phyloP scores from a whole-genome alignment of 1,140 invertebrate genomes.

The Trichonephila inaurata region DNA sequence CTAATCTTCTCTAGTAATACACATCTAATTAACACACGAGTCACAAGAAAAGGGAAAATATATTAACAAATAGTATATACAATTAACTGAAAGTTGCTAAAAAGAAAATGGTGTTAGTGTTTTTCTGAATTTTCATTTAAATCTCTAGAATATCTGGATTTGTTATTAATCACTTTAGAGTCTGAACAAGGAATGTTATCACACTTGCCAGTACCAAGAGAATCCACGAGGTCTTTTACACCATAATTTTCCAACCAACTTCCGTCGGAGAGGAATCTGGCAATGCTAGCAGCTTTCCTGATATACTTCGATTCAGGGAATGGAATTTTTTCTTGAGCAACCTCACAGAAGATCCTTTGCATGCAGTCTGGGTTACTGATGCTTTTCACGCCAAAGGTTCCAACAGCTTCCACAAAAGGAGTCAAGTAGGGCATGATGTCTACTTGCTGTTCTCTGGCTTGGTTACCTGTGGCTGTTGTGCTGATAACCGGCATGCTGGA shows the following conservation, averaged over 20 bases:
- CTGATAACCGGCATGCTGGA: slow-evolving; percentile 31
- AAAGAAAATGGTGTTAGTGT: background rate
- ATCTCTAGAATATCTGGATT: slow-evolving; percentile 59
- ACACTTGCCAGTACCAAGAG: slow-evolving; percentile 43
- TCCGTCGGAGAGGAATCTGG: slow-evolving; percentile 34
- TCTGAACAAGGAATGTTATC: slow-evolving; percentile 41
- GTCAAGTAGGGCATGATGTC: slow-evolving; percentile 58
- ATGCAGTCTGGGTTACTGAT: slow-evolving; percentile 68
- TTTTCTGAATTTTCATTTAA: background rate
- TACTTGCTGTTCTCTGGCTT: background rate
- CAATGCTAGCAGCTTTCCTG: slow-evolving; percentile 22
- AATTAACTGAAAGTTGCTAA: background rate
- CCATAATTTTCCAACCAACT: slow-evolving; percentile 63
- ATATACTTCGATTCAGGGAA: background rate
- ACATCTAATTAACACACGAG: too few relatives aligned
- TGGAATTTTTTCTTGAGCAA: slow-evolving; percentile 56
- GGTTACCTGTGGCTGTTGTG: slow-evolving; percentile 45
- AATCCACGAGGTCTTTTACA: slow-evolving; percentile 51
- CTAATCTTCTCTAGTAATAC: background rate
- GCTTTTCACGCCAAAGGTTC: slow-evolving; percentile 56
- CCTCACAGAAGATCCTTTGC: slow-evolving; percentile 71
- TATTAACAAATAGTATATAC: slow-evolving; percentile 43
- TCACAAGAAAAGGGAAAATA: background rate
- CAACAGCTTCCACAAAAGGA: slow-evolving; percentile 53
- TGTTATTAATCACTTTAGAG: background rate